Percentiles rank a stretch among this genome's conserved stretches.
These are phyloP conservation scores for Teleiodes luculella DNA, from an alignment of 2,888 invertebrate species.

Conservation along the genomic window DNA sequence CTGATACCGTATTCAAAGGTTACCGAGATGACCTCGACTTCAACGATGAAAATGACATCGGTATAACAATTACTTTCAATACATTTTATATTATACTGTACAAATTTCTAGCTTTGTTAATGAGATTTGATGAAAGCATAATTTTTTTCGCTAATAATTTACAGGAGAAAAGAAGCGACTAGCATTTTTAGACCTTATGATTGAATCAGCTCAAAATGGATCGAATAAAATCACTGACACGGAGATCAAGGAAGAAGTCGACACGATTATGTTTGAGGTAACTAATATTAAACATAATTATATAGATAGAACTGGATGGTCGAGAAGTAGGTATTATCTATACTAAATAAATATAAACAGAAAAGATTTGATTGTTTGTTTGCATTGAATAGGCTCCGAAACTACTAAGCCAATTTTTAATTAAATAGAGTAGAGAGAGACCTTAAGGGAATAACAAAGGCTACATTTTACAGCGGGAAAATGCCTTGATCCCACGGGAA, in stretches of 20 bases:
- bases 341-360: no score
- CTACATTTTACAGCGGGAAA: no score
- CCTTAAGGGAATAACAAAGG: no score
- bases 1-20: constrained; percentile 79
- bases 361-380: no score
- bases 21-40: constrained; percentile 88
- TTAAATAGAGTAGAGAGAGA: no score
- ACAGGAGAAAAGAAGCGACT: constrained; percentile 87
- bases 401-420: no score
- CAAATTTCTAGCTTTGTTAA: not conserved
- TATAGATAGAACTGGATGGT: no score
- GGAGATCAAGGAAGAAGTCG: constrained; percentile 91
- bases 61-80: constrained; percentile 37
- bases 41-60: constrained; percentile 88
- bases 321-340: no score
- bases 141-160: constrained; percentile 15
- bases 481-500: no score
- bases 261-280: constrained; percentile 93
- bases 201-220: constrained; percentile 89
- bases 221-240: constrained; percentile 83
- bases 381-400: no score
- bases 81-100: not conserved
- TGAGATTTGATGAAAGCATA: no score
- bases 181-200: constrained; percentile 92
- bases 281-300: no score